phyloP scores from a whole-genome alignment of 2,113 vertebrate genomes.

The Hemicordylus capensis region DNA sequence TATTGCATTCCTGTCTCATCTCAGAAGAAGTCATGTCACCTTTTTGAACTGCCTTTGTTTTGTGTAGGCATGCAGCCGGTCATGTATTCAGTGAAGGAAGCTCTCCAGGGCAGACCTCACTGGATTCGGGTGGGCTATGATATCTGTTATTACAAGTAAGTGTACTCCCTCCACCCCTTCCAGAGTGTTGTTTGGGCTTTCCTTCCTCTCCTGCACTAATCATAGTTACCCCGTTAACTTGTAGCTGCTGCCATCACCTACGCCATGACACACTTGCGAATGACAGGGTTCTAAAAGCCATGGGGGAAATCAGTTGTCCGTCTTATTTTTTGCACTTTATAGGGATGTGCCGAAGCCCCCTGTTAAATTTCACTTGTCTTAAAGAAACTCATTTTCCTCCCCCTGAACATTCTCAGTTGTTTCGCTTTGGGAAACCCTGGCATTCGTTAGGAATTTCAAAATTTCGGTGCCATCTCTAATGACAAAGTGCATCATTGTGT shows the following conservation, averaged over 20 bases:
- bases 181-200: neutral
- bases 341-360: too few relatives aligned
- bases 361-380: too few relatives aligned
- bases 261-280: neutral
- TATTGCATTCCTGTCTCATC: neutral
- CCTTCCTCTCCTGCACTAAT: neutral
- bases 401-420: too few relatives aligned
- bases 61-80: constrained; percentile 91
- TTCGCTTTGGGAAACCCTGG: too few relatives aligned
- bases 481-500: too few relatives aligned
- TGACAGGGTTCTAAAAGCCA: neutral
- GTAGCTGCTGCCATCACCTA: neutral
- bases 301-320: neutral
- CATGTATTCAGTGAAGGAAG: constrained; percentile 90
- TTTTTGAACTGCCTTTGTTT: constrained; percentile 47
- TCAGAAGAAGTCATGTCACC: neutral
- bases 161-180: neutral
- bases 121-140: constrained; percentile 88
- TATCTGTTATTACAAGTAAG: constrained; percentile 94
- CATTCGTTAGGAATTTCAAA: too few relatives aligned
- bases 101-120: constrained; percentile 83
- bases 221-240: neutral
- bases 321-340: neutral
- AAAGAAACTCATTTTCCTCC: too few relatives aligned
- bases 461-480: too few relatives aligned